phyloP scores from a whole-genome alignment of 2,888 invertebrate species.

The Maniola hyperantus region DNA sequence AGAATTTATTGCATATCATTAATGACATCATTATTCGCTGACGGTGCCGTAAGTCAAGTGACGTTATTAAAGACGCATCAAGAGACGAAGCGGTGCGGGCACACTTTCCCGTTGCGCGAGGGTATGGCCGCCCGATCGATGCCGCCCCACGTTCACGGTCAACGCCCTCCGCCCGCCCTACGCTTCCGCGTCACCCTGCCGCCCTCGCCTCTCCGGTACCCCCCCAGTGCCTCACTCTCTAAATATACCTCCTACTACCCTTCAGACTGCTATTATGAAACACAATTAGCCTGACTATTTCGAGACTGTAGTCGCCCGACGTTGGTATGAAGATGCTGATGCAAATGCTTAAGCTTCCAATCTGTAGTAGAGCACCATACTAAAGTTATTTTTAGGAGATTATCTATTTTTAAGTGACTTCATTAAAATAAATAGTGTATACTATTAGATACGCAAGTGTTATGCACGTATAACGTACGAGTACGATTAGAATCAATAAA shows the following conservation, averaged over 20 bases:
- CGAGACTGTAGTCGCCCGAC: slow-evolving; percentile 56
- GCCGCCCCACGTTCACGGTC: slow-evolving; percentile 82
- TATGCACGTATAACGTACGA: neutral
- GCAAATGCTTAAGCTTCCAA: slow-evolving; percentile 45
- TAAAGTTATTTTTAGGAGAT: slow-evolving; percentile 9
- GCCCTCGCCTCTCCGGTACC: slow-evolving; percentile 44
- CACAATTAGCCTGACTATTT: slow-evolving; percentile 77
- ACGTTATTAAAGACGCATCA: slow-evolving; percentile 27
- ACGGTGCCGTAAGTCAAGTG: slow-evolving; percentile 5
- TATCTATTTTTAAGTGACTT: slow-evolving; percentile 19
- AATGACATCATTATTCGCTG: slow-evolving; percentile 31
- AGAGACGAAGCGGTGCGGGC: slow-evolving; percentile 33
- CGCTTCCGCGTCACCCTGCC: slow-evolving; percentile 73
- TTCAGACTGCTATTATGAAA: slow-evolving; percentile 73
- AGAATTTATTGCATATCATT: slow-evolving; percentile 20
- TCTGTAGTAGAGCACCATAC: slow-evolving; percentile 31
- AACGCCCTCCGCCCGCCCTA: slow-evolving; percentile 82
- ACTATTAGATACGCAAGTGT: neutral
- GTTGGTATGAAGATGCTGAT: slow-evolving; percentile 44
- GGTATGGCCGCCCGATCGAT: slow-evolving; percentile 79
- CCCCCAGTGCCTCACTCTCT: slow-evolving; percentile 51
- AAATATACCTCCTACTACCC: slow-evolving; percentile 74
- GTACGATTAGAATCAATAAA: neutral
- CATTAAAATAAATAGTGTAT: slow-evolving; percentile 2
- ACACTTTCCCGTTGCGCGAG: slow-evolving; percentile 74